Percentiles rank a stretch among this genome's conserved stretches.
Evolutionary conservation across 1,140 invertebrate species (phyloP).

Genomic region (Coenobita brevimanus): DNA sequence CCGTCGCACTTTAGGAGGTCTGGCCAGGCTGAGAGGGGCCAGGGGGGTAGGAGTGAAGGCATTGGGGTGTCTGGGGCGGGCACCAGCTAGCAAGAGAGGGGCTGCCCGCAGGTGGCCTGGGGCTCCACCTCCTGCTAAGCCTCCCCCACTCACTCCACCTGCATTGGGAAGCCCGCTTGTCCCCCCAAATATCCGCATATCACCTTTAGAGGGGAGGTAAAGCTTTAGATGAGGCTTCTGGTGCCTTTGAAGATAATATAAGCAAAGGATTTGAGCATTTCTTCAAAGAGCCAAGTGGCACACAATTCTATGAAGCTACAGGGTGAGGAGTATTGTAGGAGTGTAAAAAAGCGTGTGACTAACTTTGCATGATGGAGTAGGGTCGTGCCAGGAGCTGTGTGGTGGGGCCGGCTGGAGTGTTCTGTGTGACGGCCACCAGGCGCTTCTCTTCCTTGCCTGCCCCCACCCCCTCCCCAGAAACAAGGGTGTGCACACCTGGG

Average conservation of each 20-base stretch:
- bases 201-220: constrained; percentile 61
- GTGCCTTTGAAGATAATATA: background rate
- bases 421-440: constrained; percentile 50
- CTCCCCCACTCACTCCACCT: constrained; percentile 61
- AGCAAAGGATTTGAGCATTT: too few species aligned
- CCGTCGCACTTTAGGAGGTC: constrained; percentile 62
- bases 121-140: constrained; percentile 51
- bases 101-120: constrained; percentile 52
- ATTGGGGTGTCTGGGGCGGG: constrained; percentile 59
- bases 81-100: constrained; percentile 45
- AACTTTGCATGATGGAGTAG: constrained; percentile 66
- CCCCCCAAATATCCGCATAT: constrained; percentile 65
- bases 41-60: constrained; percentile 60
- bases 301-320: too few species aligned
- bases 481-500: constrained; percentile 51
- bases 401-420: constrained; percentile 37
- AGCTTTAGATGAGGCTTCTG: constrained; percentile 45
- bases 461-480: constrained; percentile 43
- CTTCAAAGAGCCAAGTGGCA: too few species aligned
- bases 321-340: too few species aligned
- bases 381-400: constrained; percentile 57
- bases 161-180: constrained; percentile 63
- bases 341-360: background rate
- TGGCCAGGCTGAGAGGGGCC: constrained; percentile 59
- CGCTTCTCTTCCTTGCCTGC: constrained; percentile 55